Evolutionary conservation across 2,113 vertebrate species (phyloP).

Genomic region (Nothoprocta perdicaria): DNA sequence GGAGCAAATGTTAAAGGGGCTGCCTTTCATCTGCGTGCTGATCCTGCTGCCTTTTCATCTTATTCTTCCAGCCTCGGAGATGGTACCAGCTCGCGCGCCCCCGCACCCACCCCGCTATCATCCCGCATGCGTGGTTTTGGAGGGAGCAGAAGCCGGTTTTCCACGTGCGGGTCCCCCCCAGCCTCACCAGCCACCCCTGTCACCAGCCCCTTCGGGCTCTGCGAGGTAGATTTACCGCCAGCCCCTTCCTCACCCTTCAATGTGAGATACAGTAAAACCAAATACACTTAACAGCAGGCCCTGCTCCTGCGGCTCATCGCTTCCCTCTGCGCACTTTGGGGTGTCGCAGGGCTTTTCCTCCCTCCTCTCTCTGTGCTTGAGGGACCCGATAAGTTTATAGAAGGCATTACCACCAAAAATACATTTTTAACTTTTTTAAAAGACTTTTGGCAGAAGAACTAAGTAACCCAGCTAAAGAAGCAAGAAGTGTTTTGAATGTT

Average conservation of each 20-base stretch:
- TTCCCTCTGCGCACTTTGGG: neutral
- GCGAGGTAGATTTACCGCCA: neutral
- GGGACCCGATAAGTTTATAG: neutral
- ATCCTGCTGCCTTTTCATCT: conserved; percentile 77
- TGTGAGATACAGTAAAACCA: neutral
- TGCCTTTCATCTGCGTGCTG: conserved; percentile 79
- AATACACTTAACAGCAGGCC: neutral
- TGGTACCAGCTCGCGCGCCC: conserved; percentile 54
- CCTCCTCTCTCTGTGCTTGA: neutral
- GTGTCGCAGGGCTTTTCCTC: neutral
- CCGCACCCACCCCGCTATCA: conserved; percentile 13
- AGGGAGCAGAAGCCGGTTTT: conserved; percentile 26
- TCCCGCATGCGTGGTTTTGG: conserved; percentile 27
- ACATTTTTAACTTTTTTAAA: neutral
- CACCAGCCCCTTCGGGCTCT: neutral
- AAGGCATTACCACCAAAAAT: neutral
- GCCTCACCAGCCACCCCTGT: neutral
- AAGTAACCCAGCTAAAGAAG: neutral
- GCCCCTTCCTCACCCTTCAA: neutral
- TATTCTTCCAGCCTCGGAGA: conserved; percentile 69
- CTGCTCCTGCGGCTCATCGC: neutral
- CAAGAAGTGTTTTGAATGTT: neutral
- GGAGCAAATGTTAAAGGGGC: conserved; percentile 80
- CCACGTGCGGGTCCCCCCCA: neutral
- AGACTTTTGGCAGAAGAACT: conserved; percentile 57